Evolutionary conservation across 2,888 invertebrate species (phyloP).

Genomic region (Apeira syringaria): DNA sequence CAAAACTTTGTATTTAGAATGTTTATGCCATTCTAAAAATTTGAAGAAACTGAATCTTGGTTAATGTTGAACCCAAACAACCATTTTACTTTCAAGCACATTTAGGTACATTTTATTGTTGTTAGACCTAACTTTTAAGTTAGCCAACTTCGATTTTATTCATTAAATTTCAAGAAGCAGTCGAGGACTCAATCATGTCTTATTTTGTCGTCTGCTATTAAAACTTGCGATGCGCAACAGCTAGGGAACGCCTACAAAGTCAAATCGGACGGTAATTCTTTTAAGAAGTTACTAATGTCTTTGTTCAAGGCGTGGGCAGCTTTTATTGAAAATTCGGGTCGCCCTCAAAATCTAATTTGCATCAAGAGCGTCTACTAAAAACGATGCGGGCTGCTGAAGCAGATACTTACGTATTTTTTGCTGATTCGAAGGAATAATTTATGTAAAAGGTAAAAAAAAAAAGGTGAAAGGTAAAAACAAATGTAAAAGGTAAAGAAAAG

Average conservation of each 20-base stretch:
- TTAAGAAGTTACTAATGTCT: constrained; percentile 50
- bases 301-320: constrained; percentile 37
- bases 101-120: constrained; percentile 19
- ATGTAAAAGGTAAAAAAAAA: too few relatives aligned
- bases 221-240: constrained; percentile 32
- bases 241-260: constrained; percentile 28
- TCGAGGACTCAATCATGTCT: neutral
- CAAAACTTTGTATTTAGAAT: too few relatives aligned
- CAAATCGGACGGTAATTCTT: constrained; percentile 39
- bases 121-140: neutral
- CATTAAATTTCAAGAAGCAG: constrained; percentile 11
- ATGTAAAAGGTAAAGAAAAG: too few relatives aligned
- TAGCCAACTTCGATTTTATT: constrained; percentile 7
- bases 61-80: neutral
- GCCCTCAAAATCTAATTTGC: constrained; percentile 47
- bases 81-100: neutral
- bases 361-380: constrained; percentile 38
- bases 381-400: constrained; percentile 7
- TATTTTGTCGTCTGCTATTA: constrained; percentile 24
- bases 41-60: too few relatives aligned
- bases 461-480: too few relatives aligned
- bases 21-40: too few relatives aligned
- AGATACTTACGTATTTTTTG: constrained; percentile 3
- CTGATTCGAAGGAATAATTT: constrained; percentile 12
- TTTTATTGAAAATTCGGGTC: constrained; percentile 46